Conservation (phyloP, 2,797 vertebrate species). For the Gymnodraco acuticeps region DNA sequence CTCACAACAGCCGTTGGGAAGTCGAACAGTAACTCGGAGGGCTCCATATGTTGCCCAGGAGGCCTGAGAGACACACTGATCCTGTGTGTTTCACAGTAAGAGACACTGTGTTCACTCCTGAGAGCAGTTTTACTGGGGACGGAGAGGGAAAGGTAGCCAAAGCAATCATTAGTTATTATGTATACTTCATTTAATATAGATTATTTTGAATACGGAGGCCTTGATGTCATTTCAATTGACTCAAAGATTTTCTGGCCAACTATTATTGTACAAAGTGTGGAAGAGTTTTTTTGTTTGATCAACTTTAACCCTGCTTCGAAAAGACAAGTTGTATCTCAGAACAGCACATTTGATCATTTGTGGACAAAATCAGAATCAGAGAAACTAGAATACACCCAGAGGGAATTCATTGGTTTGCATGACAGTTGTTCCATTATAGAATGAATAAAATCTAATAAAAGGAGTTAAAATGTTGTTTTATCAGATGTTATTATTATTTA, state of each 20-base stretch:
- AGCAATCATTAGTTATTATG: slow-evolving; percentile 54
- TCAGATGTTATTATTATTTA: no score
- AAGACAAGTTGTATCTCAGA: slow-evolving; percentile 1
- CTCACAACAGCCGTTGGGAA: slow-evolving; percentile 84
- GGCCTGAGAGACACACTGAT: slow-evolving; percentile 74
- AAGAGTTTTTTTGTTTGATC: background rate
- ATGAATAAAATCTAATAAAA: no score
- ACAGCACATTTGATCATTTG: background rate
- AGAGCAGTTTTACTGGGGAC: slow-evolving; percentile 50
- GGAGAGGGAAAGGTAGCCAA: slow-evolving; percentile 48
- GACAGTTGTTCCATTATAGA: no score
- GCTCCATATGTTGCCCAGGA: slow-evolving; percentile 88
- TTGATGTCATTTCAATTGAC: slow-evolving; percentile 7
- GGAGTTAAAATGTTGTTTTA: no score
- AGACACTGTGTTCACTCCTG: slow-evolving; percentile 63
- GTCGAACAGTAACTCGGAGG: slow-evolving; percentile 81
- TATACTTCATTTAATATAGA: slow-evolving; percentile 48
- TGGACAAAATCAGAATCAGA: no score
- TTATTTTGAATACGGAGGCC: slow-evolving; percentile 23
- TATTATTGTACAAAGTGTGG: background rate
- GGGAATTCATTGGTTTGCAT: no score
- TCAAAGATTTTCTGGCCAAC: slow-evolving; percentile 15
- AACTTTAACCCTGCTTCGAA: background rate
- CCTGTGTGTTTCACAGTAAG: slow-evolving; percentile 63
- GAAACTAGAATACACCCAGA: no score